These are phyloP conservation scores for Serinus canaria DNA, from an alignment of 2,113 vertebrate species.

Conservation along the genomic window DNA sequence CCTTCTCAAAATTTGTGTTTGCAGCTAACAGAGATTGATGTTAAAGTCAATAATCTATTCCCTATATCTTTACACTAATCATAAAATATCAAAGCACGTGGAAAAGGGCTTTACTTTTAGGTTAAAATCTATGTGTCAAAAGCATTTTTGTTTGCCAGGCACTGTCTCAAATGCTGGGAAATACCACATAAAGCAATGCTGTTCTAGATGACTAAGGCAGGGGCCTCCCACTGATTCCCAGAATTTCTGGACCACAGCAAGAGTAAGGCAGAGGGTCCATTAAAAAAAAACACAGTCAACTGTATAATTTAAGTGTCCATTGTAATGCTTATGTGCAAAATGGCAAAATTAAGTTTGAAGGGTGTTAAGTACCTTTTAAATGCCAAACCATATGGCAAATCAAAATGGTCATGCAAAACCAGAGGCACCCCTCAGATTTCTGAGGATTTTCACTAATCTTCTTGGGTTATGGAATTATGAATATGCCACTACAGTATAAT, in stretches of 20 bases:
- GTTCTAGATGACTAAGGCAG: neutral
- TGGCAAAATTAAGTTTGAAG: neutral
- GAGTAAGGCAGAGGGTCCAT: neutral
- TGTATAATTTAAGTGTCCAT: neutral
- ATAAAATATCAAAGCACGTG: neutral
- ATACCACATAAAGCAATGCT: neutral
- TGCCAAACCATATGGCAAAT: neutral
- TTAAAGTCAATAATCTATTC: neutral
- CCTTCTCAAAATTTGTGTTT: neutral
- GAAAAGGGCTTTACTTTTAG: neutral
- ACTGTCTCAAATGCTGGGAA: neutral
- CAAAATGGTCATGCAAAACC: neutral
- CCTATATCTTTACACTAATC: neutral
- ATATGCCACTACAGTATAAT: neutral
- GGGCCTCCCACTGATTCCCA: neutral
- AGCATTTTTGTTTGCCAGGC: neutral
- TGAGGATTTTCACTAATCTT: constrained; percentile 7
- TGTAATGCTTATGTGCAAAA: neutral
- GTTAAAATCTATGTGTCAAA: neutral
- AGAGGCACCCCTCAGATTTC: neutral
- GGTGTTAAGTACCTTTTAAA: neutral
- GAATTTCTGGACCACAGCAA: neutral
- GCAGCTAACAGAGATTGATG: neutral
- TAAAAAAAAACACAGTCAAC: neutral
- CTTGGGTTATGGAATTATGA: neutral